Evolutionary conservation across 2,888 invertebrate genomes (phyloP).

Genomic region (Galeruca laticollis): DNA sequence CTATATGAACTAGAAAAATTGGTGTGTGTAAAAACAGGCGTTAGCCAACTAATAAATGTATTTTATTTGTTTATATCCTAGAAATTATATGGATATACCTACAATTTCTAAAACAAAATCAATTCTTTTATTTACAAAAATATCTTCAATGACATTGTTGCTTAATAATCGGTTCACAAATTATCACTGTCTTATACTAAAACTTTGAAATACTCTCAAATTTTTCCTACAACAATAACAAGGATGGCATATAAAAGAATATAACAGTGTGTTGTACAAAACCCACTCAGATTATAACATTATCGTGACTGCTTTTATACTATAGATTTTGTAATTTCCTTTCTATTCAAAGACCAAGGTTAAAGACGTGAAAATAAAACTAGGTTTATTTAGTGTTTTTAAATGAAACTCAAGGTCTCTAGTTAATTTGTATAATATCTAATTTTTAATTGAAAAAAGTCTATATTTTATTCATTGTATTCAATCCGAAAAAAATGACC

Average conservation of each 20-base stretch:
- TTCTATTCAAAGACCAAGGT: neutral
- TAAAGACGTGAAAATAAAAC: neutral
- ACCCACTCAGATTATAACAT: neutral
- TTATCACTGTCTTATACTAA: neutral
- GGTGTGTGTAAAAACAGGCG: too few relatives aligned
- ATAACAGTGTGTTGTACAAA: constrained; percentile 1
- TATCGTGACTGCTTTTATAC: neutral
- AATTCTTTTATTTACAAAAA: too few relatives aligned
- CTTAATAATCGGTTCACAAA: neutral
- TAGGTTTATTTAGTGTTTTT: too few relatives aligned
- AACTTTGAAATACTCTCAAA: neutral
- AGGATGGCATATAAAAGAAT: constrained; percentile 1
- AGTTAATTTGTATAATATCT: neutral
- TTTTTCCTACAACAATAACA: neutral
- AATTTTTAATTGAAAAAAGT: neutral
- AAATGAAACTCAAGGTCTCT: too few relatives aligned
- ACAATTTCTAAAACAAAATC: too few relatives aligned
- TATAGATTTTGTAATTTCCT: neutral
- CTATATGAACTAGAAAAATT: too few relatives aligned
- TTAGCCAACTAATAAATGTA: too few relatives aligned
- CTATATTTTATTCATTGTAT: neutral
- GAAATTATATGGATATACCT: too few relatives aligned
- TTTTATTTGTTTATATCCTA: too few relatives aligned
- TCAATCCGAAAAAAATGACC: neutral
- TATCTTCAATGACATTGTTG: too few relatives aligned